A percentile compares a stretch with the other conserved stretches of the same genome.
These are phyloP conservation scores for Ambastaia sidthimunki DNA, from an alignment of 2,797 vertebrate species.

Conservation along the genomic window DNA sequence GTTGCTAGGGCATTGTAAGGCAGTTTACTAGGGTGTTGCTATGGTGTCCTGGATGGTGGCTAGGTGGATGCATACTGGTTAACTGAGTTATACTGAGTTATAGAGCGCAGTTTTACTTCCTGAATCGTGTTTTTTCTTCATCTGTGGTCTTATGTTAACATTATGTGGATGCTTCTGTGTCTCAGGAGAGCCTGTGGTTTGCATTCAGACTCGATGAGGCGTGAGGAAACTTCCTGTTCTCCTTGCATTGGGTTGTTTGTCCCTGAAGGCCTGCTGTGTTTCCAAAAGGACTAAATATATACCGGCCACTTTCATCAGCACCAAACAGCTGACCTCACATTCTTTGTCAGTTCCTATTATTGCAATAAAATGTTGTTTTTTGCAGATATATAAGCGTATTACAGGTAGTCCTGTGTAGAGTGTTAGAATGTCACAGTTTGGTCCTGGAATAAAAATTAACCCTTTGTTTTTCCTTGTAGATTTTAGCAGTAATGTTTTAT, in stretches of 20 bases:
- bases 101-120: too few species aligned
- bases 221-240: conserved; percentile 56
- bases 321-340: conserved; percentile 9
- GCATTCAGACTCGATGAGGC: conserved; percentile 60
- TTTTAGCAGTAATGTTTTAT: too few species aligned
- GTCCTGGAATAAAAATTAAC: too few species aligned
- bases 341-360: conserved; percentile 9
- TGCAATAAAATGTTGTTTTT: neutral
- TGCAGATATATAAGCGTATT: neutral
- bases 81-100: too few species aligned
- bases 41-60: neutral
- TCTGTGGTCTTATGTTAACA: conserved; percentile 23
- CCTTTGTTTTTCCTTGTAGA: too few species aligned
- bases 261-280: conserved; percentile 59
- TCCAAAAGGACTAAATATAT: conserved; percentile 54
- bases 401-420: too few species aligned
- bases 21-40: neutral
- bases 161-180: conserved; percentile 47
- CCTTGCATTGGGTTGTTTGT: conserved; percentile 57
- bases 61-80: neutral
- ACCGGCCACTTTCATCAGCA: conserved; percentile 23
- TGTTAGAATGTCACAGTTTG: too few species aligned
- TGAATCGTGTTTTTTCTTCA: conserved; percentile 23
- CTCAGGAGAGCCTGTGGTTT: conserved; percentile 63
- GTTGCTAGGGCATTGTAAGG: too few species aligned